Evolutionary conservation across 2,888 invertebrate genomes (phyloP), one percentile per base, ranked within the genome.

Genomic region (Apodemia zela): DNA sequence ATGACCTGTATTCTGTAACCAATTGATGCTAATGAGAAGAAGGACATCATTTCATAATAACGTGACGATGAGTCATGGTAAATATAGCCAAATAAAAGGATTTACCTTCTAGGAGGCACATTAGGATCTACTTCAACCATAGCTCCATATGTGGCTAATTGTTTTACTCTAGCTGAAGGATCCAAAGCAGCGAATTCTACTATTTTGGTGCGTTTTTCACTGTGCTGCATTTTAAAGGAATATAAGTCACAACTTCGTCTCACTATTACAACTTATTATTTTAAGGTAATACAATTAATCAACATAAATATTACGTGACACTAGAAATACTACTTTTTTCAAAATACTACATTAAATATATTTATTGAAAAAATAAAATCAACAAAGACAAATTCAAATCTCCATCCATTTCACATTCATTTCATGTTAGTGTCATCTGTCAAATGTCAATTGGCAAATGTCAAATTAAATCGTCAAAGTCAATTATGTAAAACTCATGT

Each of bases 101-200:
- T 63, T 80, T 94, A 98, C 94, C 97, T 95, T 78, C 93, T 92
- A n/a, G 95, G 94, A 65, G 95, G 95, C 71, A 95, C 94, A 76
- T 95, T 95, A 17, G 93, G 92, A 81, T 97, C 95, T 61, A 97
- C 94, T 67, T 95, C 94, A 49, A 97, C 94, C 70, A 93, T 90
- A 70, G 94, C 94, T 29, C 95, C 95, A 72, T 93, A 93, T 73
- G 94, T 94, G 17, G 94, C 94, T 63, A 97, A 84, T 69, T 93
- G 90, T 79, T 94, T 94, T 35, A 97, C 92, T 68, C 96, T 92
- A 63, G 91, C 92, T 63, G 94, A 92, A 5, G 97, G 95, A 68
- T 95, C 94, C 70, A 94, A 79, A 61, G 87, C 82, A 67, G 85
- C 83, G 64, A 86, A 73, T 72, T 89, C 88, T 63, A 79, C 69